phyloP scores from a whole-genome alignment of 2,113 vertebrate genomes.

The Psilopsiagon aurifrons region DNA sequence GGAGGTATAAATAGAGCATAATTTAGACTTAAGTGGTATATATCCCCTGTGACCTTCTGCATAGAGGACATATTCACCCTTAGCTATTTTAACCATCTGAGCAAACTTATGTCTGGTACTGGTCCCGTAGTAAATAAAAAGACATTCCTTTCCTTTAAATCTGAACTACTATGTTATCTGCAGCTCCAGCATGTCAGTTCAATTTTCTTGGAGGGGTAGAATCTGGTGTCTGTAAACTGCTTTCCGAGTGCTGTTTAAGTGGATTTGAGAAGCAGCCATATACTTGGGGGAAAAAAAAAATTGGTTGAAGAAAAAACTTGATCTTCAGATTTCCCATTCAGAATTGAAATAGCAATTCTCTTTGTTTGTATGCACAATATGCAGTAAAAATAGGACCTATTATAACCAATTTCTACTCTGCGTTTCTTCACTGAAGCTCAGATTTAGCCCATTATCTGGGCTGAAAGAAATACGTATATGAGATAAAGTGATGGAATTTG shows the following conservation, averaged over 20 bases:
- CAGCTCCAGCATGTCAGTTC: background rate
- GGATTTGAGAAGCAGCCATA: slow-evolving; percentile 12
- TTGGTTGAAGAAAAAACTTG: background rate
- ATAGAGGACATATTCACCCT: background rate
- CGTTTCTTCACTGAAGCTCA: slow-evolving; percentile 17
- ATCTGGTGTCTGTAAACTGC: slow-evolving; percentile 39
- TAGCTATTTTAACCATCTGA: background rate
- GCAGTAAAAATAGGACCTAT: slow-evolving; percentile 1
- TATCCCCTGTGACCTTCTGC: slow-evolving; percentile 6
- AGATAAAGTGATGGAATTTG: slow-evolving; percentile 37
- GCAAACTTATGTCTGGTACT: slow-evolving; percentile 13
- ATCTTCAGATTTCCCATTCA: slow-evolving; percentile 22
- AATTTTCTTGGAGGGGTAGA: slow-evolving; percentile 25
- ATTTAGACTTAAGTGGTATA: slow-evolving; percentile 8
- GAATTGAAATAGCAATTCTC: slow-evolving; percentile 34
- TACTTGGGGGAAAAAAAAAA: background rate
- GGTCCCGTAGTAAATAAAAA: slow-evolving; percentile 20
- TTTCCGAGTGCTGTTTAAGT: slow-evolving; percentile 43
- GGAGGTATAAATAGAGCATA: slow-evolving; percentile 22
- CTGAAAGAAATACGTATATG: background rate
- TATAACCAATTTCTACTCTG: background rate
- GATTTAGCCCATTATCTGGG: background rate
- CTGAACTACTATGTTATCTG: background rate
- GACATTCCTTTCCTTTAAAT: slow-evolving; percentile 22
- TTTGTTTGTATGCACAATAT: slow-evolving; percentile 2